These are phyloP conservation scores for Noctua janthina DNA, from an alignment of 2,888 invertebrate species.

Conservation along the genomic window DNA sequence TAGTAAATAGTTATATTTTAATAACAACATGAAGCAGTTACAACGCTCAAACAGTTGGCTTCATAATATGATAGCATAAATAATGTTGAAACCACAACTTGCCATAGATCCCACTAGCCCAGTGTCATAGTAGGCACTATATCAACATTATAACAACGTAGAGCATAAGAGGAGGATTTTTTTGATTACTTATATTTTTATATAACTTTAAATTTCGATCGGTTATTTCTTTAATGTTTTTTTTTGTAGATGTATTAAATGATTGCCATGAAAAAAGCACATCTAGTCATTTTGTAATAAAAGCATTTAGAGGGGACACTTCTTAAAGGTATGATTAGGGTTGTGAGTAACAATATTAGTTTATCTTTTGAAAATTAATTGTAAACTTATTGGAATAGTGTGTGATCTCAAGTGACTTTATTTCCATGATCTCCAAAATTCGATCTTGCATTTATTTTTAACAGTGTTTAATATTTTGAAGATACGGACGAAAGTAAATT, in stretches of 20 bases:
- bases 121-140: slow-evolving; percentile 69
- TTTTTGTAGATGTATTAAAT: slow-evolving; percentile 65
- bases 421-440: slow-evolving; percentile 87
- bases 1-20: slow-evolving; percentile 35
- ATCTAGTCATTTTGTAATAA: slow-evolving; percentile 86
- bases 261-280: slow-evolving; percentile 84
- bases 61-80: slow-evolving; percentile 52
- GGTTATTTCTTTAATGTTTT: slow-evolving; percentile 64
- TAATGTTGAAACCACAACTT: slow-evolving; percentile 72
- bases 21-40: slow-evolving; percentile 33
- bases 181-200: slow-evolving; percentile 71
- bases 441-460: slow-evolving; percentile 85
- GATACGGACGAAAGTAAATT: slow-evolving; percentile 74
- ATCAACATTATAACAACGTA: slow-evolving; percentile 68
- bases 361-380: slow-evolving; percentile 78
- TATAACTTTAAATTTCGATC: slow-evolving; percentile 67
- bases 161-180: slow-evolving; percentile 69
- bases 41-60: slow-evolving; percentile 52
- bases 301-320: slow-evolving; percentile 81
- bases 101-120: slow-evolving; percentile 74
- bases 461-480: slow-evolving; percentile 74
- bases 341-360: slow-evolving; percentile 89
- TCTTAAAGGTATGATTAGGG: slow-evolving; percentile 85
- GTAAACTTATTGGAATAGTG: slow-evolving; percentile 78
- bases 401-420: slow-evolving; percentile 86